Evolutionary conservation across 2,113 vertebrate species (phyloP), one percentile per base, ranked within the genome.

Genomic region (Alexandromys fortis): DNA sequence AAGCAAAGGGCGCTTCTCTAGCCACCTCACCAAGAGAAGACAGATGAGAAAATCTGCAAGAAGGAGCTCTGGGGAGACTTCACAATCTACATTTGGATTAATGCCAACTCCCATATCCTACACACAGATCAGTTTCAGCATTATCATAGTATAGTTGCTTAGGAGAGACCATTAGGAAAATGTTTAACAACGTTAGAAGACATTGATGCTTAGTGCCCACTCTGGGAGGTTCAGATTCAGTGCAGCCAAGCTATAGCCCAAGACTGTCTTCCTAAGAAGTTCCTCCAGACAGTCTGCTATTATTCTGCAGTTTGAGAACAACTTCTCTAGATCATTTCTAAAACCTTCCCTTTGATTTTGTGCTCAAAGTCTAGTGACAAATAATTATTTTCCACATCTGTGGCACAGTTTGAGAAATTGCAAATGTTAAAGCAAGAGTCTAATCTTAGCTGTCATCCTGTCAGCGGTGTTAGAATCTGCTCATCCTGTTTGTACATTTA

Each of bases 271-370:
- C 14, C 93, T 47, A 72, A 55, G 28, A 89, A 33, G 33, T 5
- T 86, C 24, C 10, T 26, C 30, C 52, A 72, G 19, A 72, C 1
- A 77, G 75, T 55, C 13, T 92, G 49, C 45, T 70, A 79, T 13
- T 70, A 68, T 10, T 89, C 1, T n/a, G 3, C 1, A 49, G 42
- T 2, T 52, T 83, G 42, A 82, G 35, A 89, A 52, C 4, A 38
- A 58, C 9, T 35, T n/a, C 45, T 5, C 30, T 42, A 67, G 28
- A 3, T 93, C 75, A 75, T 21, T 82, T 92, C 7, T 87, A 91
- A 95, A 86, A 83, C 33, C 52, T 10, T 35, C 73, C 7, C 21
- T 90, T 68, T 97, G 47, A 70, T 87, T 78, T 83, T 82, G 16
- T 88, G 30, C 30, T 86, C 61, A 83, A 30, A 86, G 58, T 28